These are phyloP conservation scores for Clostera curtula DNA, from an alignment of 2,888 invertebrate species.

Conservation along the genomic window DNA sequence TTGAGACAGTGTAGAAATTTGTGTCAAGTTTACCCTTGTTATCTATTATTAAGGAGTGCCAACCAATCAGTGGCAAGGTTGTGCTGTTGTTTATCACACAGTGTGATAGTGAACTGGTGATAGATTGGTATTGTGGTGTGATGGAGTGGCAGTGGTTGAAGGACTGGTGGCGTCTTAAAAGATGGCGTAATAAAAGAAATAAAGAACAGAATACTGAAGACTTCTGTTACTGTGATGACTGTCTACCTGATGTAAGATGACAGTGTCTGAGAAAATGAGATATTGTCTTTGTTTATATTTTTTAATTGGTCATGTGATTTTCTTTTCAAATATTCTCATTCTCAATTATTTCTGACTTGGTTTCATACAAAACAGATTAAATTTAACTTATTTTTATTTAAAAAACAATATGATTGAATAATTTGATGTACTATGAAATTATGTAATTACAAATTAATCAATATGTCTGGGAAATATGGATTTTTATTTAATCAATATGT, in stretches of 20 bases:
- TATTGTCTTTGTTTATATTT: conserved; percentile 7
- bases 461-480: too few species aligned
- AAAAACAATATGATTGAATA: too few species aligned
- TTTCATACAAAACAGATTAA: too few species aligned
- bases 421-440: too few species aligned
- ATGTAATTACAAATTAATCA: too few species aligned
- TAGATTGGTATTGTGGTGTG: conserved; percentile 36
- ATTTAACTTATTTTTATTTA: too few species aligned
- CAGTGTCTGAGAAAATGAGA: conserved; percentile 13
- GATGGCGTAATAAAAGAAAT: conserved; percentile 75
- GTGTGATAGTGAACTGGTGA: conserved; percentile 37
- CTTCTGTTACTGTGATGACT: conserved; percentile 86
- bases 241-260: conserved; percentile 73
- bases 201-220: conserved; percentile 75
- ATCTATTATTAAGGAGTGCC: conserved; percentile 42
- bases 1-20: conserved; percentile 58
- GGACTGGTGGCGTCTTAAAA: conserved; percentile 87
- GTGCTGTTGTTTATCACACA: conserved; percentile 40
- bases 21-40: conserved; percentile 65
- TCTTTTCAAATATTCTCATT: too few species aligned
- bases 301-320: conserved; percentile 2
- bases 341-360: too few species aligned
- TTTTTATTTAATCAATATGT: too few species aligned
- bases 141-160: conserved; percentile 89
- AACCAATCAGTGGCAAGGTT: conserved; percentile 54